Percentiles rank a stretch among this genome's conserved stretches.
Evolutionary conservation across 2,113 vertebrate genomes (phyloP).

Genomic region (Sakesphorus luctuosus): DNA sequence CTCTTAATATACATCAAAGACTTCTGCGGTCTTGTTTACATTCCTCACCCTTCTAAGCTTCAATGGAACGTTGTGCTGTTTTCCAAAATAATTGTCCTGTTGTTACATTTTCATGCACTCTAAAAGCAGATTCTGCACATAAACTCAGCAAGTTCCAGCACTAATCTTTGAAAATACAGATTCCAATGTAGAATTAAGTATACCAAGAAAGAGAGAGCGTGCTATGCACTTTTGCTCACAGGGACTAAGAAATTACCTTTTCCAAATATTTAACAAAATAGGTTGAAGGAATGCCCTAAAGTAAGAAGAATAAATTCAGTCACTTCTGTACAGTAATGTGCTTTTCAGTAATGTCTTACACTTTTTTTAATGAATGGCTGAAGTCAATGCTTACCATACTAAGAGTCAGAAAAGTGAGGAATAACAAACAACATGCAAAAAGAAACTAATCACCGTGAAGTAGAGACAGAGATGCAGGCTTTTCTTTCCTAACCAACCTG

Average conservation of each 20-base stretch:
- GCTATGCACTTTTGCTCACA: background rate
- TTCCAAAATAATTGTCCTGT: background rate
- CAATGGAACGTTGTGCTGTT: background rate
- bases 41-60: slow-evolving; percentile 50
- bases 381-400: background rate
- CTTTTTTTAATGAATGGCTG: background rate
- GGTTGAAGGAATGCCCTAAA: background rate
- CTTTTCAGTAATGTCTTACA: background rate
- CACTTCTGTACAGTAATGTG: background rate
- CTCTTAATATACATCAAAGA: slow-evolving; percentile 18
- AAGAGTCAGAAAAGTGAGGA: slow-evolving; percentile 54
- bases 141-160: background rate
- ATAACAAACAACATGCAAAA: slow-evolving; percentile 15
- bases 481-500: slow-evolving; percentile 88
- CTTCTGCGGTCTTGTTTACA: slow-evolving; percentile 37
- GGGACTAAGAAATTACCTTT: background rate
- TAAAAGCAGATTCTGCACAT: background rate
- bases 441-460: background rate
- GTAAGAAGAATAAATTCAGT: background rate
- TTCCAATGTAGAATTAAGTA: background rate
- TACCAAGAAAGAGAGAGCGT: background rate
- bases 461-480: slow-evolving; percentile 53
- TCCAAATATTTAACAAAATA: background rate
- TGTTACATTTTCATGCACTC: background rate
- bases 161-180: background rate